A percentile compares a stretch with the other conserved stretches of the same genome.
Conservation (phyloP, 1,140 invertebrate genomes). For the Pseudoatta argentina region DNA sequence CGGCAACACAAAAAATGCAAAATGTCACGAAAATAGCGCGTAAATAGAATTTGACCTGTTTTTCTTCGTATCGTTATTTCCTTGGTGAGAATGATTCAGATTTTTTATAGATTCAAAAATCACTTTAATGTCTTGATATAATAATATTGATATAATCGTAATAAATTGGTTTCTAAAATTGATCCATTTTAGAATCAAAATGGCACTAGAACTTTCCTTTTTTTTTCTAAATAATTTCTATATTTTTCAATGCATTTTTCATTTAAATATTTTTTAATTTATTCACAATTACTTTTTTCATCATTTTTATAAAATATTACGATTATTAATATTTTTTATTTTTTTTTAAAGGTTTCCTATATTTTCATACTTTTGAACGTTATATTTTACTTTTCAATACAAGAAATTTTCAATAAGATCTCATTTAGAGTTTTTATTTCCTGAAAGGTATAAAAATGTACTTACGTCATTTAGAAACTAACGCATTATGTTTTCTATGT, state of each 20-base stretch:
- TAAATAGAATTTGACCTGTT: conserved; percentile 6
- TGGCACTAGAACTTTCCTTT: not conserved
- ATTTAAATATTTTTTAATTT: conserved; percentile 5
- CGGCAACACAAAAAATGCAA: not conserved
- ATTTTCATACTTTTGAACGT: not conserved
- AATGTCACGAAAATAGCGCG: not conserved
- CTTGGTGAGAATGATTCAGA: conserved; percentile 17
- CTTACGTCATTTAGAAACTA: conserved; percentile 38
- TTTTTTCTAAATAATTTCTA: not conserved
- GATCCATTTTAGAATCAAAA: not conserved
- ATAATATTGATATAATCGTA: not conserved
- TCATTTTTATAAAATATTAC: not conserved
- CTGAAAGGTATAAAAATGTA: not conserved
- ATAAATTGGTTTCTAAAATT: not conserved
- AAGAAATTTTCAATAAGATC: not conserved
- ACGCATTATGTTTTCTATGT: not conserved
- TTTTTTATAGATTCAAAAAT: conserved; percentile 11
- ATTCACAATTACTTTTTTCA: conserved; percentile 14
- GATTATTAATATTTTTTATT: not conserved
- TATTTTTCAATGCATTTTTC: not conserved
- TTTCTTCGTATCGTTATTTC: conserved; percentile 23
- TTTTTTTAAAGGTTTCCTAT: not conserved
- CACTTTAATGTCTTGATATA: not conserved
- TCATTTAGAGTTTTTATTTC: conserved; percentile 4
- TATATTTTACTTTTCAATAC: not conserved